Evolutionary conservation across 2,113 vertebrate species (phyloP), one percentile per base, ranked within the genome.

Genomic region (Maccullochella peelii): DNA sequence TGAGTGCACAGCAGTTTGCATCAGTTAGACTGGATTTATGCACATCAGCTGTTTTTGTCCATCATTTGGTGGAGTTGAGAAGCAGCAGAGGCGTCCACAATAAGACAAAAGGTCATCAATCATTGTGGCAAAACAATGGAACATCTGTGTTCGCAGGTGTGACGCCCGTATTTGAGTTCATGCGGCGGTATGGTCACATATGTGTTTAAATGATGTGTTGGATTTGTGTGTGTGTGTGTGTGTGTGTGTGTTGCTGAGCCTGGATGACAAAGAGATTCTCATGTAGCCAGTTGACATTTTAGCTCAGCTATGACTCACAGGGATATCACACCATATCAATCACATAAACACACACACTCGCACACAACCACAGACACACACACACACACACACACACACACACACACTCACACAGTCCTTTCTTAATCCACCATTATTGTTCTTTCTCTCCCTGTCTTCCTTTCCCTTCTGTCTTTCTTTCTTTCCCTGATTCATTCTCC

Each of bases 321-420:
- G 91, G 91, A 94, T 94, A 94, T 95, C 94, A 92, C 91, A 94
- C 91, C 92, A 92, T 93, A 95, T 96, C 93, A 94, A 89, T 95
- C 92, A 94, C 88, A 86, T 69, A 71, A 80, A 86, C 73, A 83
- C 86, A 82, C 85, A 86, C 59, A 27, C 59, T 8, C 42, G 73
- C 81, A 59, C 73, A 74, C 84, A 79, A 78, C 25, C 78, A 75
- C 86, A 66, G 66, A 63, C 82, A 87, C 79, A 42, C 88, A 74
- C 80, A 59, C 73, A 74, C 84, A 79, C 80, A 25, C 80, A 75
- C 86, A 62, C 69, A 63, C 82, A 87, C 79, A 47, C 88, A 76
- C 87, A 30, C 80, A 77, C 74, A 11, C 83, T 86, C 78, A 80
- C 77, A 49, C 30, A 80, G 71, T 84, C 85, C 77, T 89, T 90